phyloP scores from a whole-genome alignment of 2,888 invertebrate species.

The Marronus borbonicus region DNA sequence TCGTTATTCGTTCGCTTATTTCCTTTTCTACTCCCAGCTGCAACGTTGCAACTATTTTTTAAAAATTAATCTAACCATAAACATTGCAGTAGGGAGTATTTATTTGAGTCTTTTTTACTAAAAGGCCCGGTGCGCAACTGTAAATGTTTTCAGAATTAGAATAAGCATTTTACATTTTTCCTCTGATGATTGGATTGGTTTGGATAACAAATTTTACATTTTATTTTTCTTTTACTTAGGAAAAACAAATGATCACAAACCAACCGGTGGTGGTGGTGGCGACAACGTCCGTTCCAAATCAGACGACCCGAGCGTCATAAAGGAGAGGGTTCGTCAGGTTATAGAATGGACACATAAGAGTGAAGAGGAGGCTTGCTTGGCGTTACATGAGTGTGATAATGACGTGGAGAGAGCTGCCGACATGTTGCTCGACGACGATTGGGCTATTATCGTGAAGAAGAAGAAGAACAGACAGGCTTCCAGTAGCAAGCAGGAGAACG shows the following conservation, averaged over 20 bases:
- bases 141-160: no score
- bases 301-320: slow-evolving; percentile 75
- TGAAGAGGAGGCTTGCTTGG: slow-evolving; percentile 93
- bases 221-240: slow-evolving; percentile 56
- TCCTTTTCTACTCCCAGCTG: no score
- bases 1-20: no score
- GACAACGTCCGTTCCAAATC: slow-evolving; percentile 64
- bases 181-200: no score
- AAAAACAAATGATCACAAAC: slow-evolving; percentile 66
- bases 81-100: no score
- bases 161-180: no score
- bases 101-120: no score
- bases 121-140: no score
- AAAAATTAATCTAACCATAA: no score
- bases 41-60: no score
- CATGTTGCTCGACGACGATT: slow-evolving; percentile 85
- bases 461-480: slow-evolving; percentile 82
- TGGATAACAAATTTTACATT: not conserved
- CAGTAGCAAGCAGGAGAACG: slow-evolving; percentile 64
- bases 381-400: slow-evolving; percentile 93
- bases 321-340: slow-evolving; percentile 83
- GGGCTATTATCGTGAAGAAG: slow-evolving; percentile 87
- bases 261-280: slow-evolving; percentile 63
- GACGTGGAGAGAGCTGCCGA: slow-evolving; percentile 89
- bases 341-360: slow-evolving; percentile 93